Conservation (phyloP, 2,113 vertebrate species). For the Chaetorhynchus papuensis region DNA sequence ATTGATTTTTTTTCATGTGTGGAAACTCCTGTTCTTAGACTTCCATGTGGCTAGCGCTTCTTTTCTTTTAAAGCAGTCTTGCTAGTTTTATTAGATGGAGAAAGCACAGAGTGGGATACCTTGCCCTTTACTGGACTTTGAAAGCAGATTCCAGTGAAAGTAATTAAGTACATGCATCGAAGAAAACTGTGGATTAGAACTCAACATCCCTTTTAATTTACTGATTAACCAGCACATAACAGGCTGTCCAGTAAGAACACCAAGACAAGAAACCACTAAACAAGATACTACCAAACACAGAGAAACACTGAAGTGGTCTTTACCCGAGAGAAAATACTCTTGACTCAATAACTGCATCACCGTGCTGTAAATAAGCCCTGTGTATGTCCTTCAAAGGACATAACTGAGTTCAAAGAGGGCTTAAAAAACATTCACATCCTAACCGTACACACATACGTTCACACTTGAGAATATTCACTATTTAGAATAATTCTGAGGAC, state of each 20-base stretch:
- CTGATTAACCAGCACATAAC: neutral
- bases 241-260: neutral
- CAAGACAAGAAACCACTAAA: neutral
- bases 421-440: neutral
- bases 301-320: neutral
- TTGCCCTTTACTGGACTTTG: neutral
- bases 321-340: neutral
- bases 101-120: neutral
- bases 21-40: neutral
- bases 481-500: neutral
- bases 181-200: neutral
- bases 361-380: neutral
- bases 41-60: neutral
- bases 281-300: neutral
- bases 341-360: neutral
- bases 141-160: conserved; percentile 6
- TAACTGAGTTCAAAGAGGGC: neutral
- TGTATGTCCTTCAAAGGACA: neutral
- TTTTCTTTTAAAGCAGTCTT: neutral
- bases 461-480: neutral
- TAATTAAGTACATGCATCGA: neutral
- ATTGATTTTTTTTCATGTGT: neutral
- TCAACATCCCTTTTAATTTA: neutral
- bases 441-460: neutral
- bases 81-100: neutral